Conservation (phyloP, 2,113 vertebrate genomes). For the Suricata suricatta region DNA sequence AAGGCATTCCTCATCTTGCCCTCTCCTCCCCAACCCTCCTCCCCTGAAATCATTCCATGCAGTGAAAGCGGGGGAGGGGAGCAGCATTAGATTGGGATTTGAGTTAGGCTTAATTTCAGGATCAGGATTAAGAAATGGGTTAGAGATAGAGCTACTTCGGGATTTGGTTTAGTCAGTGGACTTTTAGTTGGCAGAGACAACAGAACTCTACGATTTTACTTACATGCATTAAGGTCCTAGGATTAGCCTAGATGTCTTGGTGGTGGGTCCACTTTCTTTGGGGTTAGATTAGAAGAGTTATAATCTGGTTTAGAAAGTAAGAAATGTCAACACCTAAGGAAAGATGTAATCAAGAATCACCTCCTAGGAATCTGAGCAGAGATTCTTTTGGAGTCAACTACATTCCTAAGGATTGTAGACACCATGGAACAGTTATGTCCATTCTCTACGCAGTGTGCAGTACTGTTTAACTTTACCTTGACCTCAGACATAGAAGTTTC, state of each 20-base stretch:
- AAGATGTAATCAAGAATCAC: slow-evolving; percentile 46
- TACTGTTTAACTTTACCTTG: slow-evolving; percentile 18
- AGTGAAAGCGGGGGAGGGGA: neutral
- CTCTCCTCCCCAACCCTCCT: slow-evolving; percentile 55
- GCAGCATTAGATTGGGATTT: slow-evolving; percentile 11
- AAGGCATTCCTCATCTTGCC: slow-evolving; percentile 69
- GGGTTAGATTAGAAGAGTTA: slow-evolving; percentile 2
- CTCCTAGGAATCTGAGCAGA: slow-evolving; percentile 38
- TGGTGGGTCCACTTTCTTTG: neutral
- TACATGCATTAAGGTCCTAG: neutral
- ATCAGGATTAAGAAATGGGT: neutral
- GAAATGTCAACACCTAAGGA: slow-evolving; percentile 33
- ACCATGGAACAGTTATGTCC: neutral
- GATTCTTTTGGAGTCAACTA: neutral
- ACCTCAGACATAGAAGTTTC: slow-evolving; percentile 27
- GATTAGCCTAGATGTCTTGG: neutral
- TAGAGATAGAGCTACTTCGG: neutral
- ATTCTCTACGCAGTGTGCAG: neutral
- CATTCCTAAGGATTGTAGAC: slow-evolving; percentile 15
- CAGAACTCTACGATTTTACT: neutral
- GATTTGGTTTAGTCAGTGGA: neutral
- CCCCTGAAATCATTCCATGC: slow-evolving; percentile 20
- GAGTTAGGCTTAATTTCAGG: slow-evolving; percentile 44
- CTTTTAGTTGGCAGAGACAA: neutral
- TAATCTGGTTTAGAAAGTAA: slow-evolving; percentile 30